Evolutionary conservation across 2,797 vertebrate species (phyloP).

Genomic region (Crocodylus rhombifer): DNA sequence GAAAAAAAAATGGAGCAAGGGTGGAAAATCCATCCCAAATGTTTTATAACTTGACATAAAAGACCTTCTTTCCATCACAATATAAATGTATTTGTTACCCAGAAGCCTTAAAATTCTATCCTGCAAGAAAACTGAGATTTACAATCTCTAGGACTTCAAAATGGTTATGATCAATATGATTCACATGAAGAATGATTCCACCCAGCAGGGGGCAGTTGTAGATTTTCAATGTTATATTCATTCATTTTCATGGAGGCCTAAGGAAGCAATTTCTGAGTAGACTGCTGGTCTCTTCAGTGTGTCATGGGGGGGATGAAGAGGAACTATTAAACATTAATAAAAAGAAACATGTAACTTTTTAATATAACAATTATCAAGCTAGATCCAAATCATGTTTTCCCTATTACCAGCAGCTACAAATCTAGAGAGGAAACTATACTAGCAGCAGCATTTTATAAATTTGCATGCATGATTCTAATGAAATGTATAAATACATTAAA

Average conservation of each 20-base stretch:
- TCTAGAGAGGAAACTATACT: conserved; percentile 1
- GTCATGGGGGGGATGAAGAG: neutral
- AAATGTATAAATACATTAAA: neutral
- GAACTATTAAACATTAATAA: neutral
- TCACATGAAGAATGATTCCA: neutral
- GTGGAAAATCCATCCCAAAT: neutral
- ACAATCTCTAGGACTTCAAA: neutral
- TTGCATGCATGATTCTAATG: neutral
- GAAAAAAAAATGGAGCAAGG: neutral
- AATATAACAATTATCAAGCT: neutral
- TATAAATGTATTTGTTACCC: neutral
- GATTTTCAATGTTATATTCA: neutral
- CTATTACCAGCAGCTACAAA: neutral
- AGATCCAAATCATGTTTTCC: neutral
- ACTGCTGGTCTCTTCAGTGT: neutral
- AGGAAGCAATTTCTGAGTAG: neutral
- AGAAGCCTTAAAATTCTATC: neutral
- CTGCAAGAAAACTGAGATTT: neutral
- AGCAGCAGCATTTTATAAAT: neutral
- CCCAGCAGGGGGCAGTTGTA: conserved; percentile 8
- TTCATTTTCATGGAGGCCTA: neutral
- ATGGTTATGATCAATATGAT: neutral
- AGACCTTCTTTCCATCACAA: too few relatives aligned
- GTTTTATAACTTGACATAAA: too few relatives aligned
- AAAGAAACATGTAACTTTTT: neutral